Evolutionary conservation across 2,113 vertebrate genomes (phyloP).

Genomic region (Pao palembangensis): DNA sequence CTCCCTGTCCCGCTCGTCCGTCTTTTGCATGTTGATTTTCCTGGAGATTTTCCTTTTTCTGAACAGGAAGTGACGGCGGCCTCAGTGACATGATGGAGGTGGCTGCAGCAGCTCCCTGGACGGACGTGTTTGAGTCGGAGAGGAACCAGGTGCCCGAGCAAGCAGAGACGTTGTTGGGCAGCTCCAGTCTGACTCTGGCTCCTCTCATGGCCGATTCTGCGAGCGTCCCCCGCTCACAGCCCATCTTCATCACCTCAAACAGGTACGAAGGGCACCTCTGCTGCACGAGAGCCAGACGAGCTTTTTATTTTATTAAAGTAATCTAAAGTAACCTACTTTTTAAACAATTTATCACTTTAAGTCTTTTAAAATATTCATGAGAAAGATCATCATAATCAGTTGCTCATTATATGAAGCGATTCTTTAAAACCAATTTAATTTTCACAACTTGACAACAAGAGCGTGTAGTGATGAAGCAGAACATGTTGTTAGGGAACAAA

Average conservation of each 20-base stretch:
- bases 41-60: neutral
- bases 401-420: no score
- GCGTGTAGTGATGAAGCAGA: no score
- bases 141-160: neutral
- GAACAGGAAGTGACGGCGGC: neutral
- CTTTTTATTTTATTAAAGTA: no score
- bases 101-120: conserved; percentile 38
- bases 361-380: no score
- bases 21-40: conserved; percentile 7
- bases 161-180: conserved; percentile 14
- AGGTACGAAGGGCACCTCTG: conserved; percentile 26
- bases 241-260: conserved; percentile 53
- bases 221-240: conserved; percentile 53
- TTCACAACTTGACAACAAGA: no score
- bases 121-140: conserved; percentile 55
- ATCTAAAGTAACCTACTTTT: no score
- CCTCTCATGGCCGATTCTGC: conserved; percentile 35
- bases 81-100: conserved; percentile 66
- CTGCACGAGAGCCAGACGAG: neutral
- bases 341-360: no score
- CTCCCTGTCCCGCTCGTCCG: no score
- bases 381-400: no score
- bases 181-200: conserved; percentile 46
- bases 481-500: no score
- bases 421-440: no score